A percentile compares a stretch with the other conserved stretches of the same genome.
Evolutionary conservation across 2,797 vertebrate genomes (phyloP).

Genomic region (Enteromius afrohamiltoni): DNA sequence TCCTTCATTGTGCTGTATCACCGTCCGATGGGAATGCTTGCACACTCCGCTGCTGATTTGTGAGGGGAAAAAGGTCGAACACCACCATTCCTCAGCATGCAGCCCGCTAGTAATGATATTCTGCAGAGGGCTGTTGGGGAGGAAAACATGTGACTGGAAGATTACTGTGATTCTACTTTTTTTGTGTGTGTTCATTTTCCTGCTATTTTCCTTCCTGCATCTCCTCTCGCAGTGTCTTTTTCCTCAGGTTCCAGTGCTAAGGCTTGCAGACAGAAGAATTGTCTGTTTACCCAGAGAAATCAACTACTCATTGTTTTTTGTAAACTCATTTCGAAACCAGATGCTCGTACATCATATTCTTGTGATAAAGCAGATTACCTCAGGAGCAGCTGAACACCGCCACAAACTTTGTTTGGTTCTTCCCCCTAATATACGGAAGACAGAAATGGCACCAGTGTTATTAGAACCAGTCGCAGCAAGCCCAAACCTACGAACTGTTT

Average conservation of each 20-base stretch:
- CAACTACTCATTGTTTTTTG: slow-evolving; percentile 70
- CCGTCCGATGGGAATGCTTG: slow-evolving; percentile 51
- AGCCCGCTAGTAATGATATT: slow-evolving; percentile 42
- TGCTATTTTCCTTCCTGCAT: slow-evolving; percentile 50
- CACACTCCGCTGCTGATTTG: slow-evolving; percentile 39
- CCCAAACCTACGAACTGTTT: not conserved
- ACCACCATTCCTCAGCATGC: slow-evolving; percentile 48
- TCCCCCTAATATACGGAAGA: slow-evolving; percentile 43
- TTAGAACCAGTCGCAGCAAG: slow-evolving; percentile 15
- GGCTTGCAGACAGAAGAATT: slow-evolving; percentile 76
- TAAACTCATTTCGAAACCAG: slow-evolving; percentile 84
- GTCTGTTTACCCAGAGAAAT: slow-evolving; percentile 79
- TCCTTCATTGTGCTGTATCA: slow-evolving; percentile 41
- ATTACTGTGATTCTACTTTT: slow-evolving; percentile 69
- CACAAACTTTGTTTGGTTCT: slow-evolving; percentile 74
- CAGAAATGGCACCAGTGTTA: slow-evolving; percentile 36
- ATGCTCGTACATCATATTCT: slow-evolving; percentile 79
- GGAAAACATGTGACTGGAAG: slow-evolving; percentile 61
- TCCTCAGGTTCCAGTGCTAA: slow-evolving; percentile 30
- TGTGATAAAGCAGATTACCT: slow-evolving; percentile 79
- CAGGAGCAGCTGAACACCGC: slow-evolving; percentile 73
- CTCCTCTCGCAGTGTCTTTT: slow-evolving; percentile 52
- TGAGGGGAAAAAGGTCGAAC: slow-evolving; percentile 22
- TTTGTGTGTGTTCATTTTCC: slow-evolving; percentile 67
- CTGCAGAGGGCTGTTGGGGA: slow-evolving; percentile 1